Evolutionary conservation across 2,113 vertebrate species (phyloP).

Genomic region (Deroptyus accipitrinus): DNA sequence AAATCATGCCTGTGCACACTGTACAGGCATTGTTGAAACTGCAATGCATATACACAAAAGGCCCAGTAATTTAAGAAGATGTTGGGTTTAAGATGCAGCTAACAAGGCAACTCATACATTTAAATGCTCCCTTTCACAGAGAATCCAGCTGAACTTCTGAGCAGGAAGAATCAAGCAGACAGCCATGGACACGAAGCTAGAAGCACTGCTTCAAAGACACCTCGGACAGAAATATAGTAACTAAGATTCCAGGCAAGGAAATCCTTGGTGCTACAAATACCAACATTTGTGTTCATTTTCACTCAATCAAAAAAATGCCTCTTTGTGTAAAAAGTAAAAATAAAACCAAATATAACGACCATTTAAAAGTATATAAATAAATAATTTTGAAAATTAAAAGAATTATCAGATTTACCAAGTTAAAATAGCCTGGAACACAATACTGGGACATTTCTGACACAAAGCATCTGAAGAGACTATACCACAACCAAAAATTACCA

Average conservation of each 20-base stretch:
- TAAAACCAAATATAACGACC: background rate
- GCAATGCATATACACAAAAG: background rate
- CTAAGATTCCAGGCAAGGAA: background rate
- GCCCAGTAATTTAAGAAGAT: background rate
- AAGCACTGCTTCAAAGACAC: background rate
- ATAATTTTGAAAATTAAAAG: background rate
- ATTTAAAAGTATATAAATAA: background rate
- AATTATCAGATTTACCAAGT: background rate
- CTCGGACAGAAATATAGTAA: background rate
- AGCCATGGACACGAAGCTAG: background rate
- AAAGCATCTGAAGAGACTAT: background rate
- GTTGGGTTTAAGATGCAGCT: background rate
- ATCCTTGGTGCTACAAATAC: background rate
- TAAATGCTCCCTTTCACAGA: background rate
- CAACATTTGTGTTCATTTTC: background rate
- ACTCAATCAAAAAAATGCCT: background rate
- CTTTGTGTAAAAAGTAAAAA: background rate
- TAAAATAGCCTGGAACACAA: background rate
- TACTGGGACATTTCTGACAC: background rate
- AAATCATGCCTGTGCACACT: background rate
- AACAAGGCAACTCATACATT: background rate
- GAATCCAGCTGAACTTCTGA: background rate
- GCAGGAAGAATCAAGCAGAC: background rate
- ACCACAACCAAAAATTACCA: background rate
- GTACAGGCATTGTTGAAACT: background rate